Evolutionary conservation across 2,797 vertebrate genomes (phyloP), one percentile per base, ranked within the genome.

Genomic region (Eupleurogrammus muticus): DNA sequence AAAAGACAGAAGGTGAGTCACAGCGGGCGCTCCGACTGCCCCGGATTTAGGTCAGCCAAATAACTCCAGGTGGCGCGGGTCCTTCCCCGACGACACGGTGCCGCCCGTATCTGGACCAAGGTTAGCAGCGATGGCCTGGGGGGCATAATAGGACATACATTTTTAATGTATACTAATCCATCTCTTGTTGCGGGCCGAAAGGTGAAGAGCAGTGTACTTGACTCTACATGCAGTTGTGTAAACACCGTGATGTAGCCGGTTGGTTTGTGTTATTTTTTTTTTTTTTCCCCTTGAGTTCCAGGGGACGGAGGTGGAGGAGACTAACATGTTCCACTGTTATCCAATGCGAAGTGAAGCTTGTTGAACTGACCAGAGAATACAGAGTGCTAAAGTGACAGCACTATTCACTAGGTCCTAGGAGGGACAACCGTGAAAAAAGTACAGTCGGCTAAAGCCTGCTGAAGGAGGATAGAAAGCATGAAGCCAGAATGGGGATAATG

Each of bases 161-260:
- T 92, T 92, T 93, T 93, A 92, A 93, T 91, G 88, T 90, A 92
- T 92, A 92, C 89, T 82, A 90, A 92, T 80, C 77, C 84, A 76
- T 91, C 82, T 89, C 77, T 90, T 75, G 89, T 88, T 75, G 76
- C 79, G 90, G 85, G 83, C 83, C 84, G 70, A 78, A n/a, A 77
- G 84, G 89, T 82, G 80, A 89, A 58, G 80, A 92, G 84, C 82
- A 13, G 56, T 79, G 70, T 63, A 32, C 47, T 77, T 79, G 72
- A 84, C 69, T 86, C 67, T 47, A 57, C 40, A 53, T 60, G 55
- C 48, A 32, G 46, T 55, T 36, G 70, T 53, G 59, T 54, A 69
- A 72, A 72, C 11, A n/a, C 19, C 61, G 65, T 35, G 32, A 21
- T 77, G 62, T 13, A 67, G 55, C 70, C 14, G 53, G 57, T 61